Base-by-base conservation (phyloP, 2,113 vertebrate genomes). In the Rhegmatorhina hoffmannsi region DNA sequence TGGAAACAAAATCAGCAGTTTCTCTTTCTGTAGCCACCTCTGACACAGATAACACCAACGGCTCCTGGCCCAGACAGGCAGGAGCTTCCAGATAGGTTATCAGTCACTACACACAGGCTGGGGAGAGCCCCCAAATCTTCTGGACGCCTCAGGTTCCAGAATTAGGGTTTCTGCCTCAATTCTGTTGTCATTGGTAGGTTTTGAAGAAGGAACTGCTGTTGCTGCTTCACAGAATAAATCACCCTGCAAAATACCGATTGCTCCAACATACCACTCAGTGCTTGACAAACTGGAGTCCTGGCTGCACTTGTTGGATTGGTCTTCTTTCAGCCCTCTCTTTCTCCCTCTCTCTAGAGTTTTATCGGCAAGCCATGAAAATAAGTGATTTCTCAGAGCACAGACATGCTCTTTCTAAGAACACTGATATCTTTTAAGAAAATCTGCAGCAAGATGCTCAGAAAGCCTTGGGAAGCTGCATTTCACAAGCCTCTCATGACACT, bases 351-450 rank as follows among this genome's bases (percentile, higher is more conserved):
- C 64, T 62, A 47, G 73, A 75, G 43, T 66, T 82, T 68, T 74
- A 79, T 52, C 1, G 6, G 56, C 55, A 46, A 66, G 23, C 33
- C 84, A 84, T 52, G 23, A 12, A 89, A 83, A 69, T 13, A 70
- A 72, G 56, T 6, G 53, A 93, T 81, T 93, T 82, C 74, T 90
- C 88, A 43, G 69, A 53, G 74, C 63, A 91, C 49, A 78, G 59
- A 50, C 34, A 15, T 17, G 50, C 52, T 90, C 80, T 93, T 95
- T 90, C 89, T 70, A 93, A 93, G 93, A 93, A 85, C 74, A 34
- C 46, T 31, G 59, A 15, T 81, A 95, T 93, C 87, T 80, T 64
- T 74, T 13, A 49, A 84, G 68, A 77, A 85, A 92, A 90, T 90
- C 91, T 82, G 50, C 46, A 81, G 36, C 31, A 29, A 67, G 74